Evolutionary conservation across 2,888 invertebrate genomes (phyloP), one percentile per base, ranked within the genome.

Genomic region (Selenia dentaria): DNA sequence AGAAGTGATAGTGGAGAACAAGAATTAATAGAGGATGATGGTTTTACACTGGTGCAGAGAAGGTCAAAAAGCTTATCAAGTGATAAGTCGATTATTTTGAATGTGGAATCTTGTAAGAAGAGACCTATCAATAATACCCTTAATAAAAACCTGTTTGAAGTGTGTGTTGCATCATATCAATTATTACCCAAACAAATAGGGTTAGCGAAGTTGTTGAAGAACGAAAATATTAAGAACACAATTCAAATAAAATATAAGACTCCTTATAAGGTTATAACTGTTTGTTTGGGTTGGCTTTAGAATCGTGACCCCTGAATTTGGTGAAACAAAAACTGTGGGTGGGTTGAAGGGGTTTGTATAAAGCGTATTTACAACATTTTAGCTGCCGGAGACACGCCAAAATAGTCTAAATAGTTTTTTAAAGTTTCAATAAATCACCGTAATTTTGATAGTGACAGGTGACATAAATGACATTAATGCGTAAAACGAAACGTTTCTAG

Each of bases 171-270:
- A 13, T 12, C 28, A n/a, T n/a, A n/a, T n/a, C n/a, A n/a, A n/a
- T n/a, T n/a, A n/a, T n/a, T n/a, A n/a, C n/a, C n/a, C n/a, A 32
- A 32, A 10, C 31, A 32, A 32, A 32, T 32, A 10, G 18, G 18
- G 0, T 10, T 32, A 2, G 31, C 31, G 4, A 18, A 20, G 10
- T 11, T 32, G n/a, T 20, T 32, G 10, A 32, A 5, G 3, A n/a
- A 2, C 1, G 31, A 32, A 10, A 32, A 32, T 6, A 32, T 32
- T 13, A 9, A 4, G 9, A 32, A 32, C 6, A 6, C 6, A 6
- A 18, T 6, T 1, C 20, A 32, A 18, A 10, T 32, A 2, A 32
- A 32, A 11, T 32, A n/a, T n/a, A n/a, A n/a, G n/a, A n/a, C n/a
- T n/a, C n/a, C n/a, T n/a, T n/a, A n/a, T n/a, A n/a, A n/a, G n/a